Evolutionary conservation across 2,888 invertebrate genomes (phyloP), one percentile per base, ranked within the genome.

Genomic region (Galeruca laticollis): DNA sequence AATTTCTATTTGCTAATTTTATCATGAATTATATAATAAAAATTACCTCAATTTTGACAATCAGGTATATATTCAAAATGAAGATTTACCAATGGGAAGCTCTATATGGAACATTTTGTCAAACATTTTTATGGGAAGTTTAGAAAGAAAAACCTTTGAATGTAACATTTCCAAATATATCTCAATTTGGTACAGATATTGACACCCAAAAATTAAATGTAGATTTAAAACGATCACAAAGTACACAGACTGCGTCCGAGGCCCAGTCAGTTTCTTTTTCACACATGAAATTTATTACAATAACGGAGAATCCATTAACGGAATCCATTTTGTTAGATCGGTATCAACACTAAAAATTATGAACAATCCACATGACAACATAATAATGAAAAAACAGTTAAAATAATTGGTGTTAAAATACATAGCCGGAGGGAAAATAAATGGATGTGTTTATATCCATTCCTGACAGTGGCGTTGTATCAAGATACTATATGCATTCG

Each of bases 381-480:
- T 73, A 73, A 74, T 74, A 71, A 73, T 52, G 66, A 67, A 73
- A 71, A 69, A 72, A 70, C 59, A 73, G 73, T 75, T 68, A 70
- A 72, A 73, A 70, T 73, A 75, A 73, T 72, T 70, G 71, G 70
- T 72, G 75, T 68, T 65, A 73, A 73, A 75, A 73, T 60, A 65
- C 47, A 72, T 67, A 65, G 69, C 52, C 60, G 62, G 56, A 49
- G 61, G 73, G 68, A 65, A 59, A 62, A 54, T 60, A 64, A 56
- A 68, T 63, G 31, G 59, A 68, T 51, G 26, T 21, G 54, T 56
- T 70, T 63, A 21, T 31, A 43, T 21, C 8, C 18, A 49, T 49
- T 13, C 10, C 13, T n/a, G 13, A 8, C 66, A 66, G 66, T 59
- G 60, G 59, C 51, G 66, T n/a, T 52, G 2, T n/a, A 13, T 11